Base-by-base conservation (phyloP, 2,113 vertebrate genomes). In the Mugil cephalus region DNA sequence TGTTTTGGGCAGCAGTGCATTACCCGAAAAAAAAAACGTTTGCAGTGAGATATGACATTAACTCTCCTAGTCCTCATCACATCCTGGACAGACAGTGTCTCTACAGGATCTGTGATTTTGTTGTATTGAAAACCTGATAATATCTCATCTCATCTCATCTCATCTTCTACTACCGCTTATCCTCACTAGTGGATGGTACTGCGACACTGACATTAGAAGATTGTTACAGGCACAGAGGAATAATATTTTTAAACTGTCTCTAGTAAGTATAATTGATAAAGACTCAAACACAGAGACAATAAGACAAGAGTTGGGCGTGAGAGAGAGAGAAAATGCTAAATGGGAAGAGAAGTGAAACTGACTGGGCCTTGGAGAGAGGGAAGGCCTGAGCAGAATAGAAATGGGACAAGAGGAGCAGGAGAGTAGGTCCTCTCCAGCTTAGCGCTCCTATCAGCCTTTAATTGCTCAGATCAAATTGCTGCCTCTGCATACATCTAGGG, bases 391-490 rank as follows among this genome's bases (percentile, higher is more conserved):
- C 24, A 4, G 59, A 72, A 77, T 55, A 14, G 52, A 83, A 74
- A 74, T 35, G 51, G 63, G 79, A 58, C 43, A 13, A 19, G 35
- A 48, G 64, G 35, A 85, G 73, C 75, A 39, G 59, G 64, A 70
- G 69, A 46, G 66, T 53, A 30, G 62, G 21, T 54, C 0, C 61
- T 38, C 66, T 65, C 54, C 19, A 67, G 73, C 65, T 80, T n/a
- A 68, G 46, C 21, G 4, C 48, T 63, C 21, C 81, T 58, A 51
- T 80, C 72, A 78, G 53, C 75, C 68, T 74, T 61, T 87, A 86
- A 86, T 85, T 88, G 82, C 82, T 72, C 48, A 51, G 65, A 79
- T 87, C 66, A 80, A 77, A 84, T 75, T 79, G 78, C 72, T 80
- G 77, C 65, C 54, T 73, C 30, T 65, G 61, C 77, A 61, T 69